phyloP scores from a whole-genome alignment of 2,113 vertebrate genomes.

The Otus sunia region DNA sequence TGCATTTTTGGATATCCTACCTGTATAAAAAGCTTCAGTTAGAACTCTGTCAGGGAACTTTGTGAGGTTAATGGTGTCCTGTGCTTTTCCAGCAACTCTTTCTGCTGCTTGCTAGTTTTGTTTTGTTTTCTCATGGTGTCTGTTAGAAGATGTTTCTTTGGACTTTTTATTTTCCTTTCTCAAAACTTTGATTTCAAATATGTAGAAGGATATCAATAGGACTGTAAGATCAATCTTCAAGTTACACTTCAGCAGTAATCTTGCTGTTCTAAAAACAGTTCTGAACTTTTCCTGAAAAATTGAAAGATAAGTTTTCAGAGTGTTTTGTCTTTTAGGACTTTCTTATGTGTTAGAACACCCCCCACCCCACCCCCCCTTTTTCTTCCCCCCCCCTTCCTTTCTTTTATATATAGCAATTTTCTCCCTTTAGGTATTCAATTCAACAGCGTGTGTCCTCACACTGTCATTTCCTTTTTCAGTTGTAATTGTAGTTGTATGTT shows the following conservation, averaged over 20 bases:
- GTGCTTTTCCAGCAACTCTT: background rate
- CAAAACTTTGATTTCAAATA: background rate
- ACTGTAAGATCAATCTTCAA: background rate
- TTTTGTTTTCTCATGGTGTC: background rate
- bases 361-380: too few species aligned
- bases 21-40: background rate
- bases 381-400: background rate
- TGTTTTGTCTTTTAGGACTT: background rate
- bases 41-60: background rate
- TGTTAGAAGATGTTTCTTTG: background rate
- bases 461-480: background rate
- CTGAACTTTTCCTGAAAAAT: background rate
- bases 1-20: background rate
- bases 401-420: background rate
- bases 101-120: background rate
- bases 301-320: background rate
- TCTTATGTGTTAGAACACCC: background rate
- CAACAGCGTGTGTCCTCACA: background rate
- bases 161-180: background rate
- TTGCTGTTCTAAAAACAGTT: background rate
- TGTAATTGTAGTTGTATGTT: background rate
- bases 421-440: background rate
- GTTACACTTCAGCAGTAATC: background rate
- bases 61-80: background rate
- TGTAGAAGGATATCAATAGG: background rate